phyloP scores from a whole-genome alignment of 2,888 invertebrate genomes.

The Xanthorhoe spadicearia region DNA sequence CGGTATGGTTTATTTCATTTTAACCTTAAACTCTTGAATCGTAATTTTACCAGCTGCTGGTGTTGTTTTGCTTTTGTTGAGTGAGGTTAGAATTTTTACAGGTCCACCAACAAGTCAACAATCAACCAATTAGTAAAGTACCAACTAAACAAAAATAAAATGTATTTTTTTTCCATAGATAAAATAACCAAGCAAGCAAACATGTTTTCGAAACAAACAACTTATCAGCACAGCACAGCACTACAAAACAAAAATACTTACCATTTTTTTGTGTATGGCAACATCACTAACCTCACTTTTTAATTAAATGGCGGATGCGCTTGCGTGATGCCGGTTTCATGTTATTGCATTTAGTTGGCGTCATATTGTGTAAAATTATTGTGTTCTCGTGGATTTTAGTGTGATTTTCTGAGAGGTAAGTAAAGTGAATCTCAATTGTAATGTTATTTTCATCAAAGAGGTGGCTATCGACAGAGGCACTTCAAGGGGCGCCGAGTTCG shows the following conservation, averaged over 20 bases:
- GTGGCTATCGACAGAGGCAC: constrained; percentile 26
- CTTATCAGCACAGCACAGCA: too few relatives aligned
- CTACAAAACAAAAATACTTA: too few relatives aligned
- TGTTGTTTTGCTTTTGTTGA: constrained; percentile 13
- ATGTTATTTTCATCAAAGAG: constrained; percentile 1
- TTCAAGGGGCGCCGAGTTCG: constrained; percentile 50
- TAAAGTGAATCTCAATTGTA: constrained; percentile 31
- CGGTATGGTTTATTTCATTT: not conserved
- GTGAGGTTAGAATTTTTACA: constrained; percentile 19
- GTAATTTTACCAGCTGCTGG: too few relatives aligned
- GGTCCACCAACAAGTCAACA: too few relatives aligned
- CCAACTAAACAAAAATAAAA: not conserved
- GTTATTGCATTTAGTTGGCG: constrained; percentile 77
- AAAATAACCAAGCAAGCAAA: not conserved
- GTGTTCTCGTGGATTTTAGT: constrained; percentile 62
- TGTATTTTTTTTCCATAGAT: not conserved
- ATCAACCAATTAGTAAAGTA: too few relatives aligned
- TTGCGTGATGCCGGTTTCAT: constrained; percentile 84
- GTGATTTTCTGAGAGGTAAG: constrained; percentile 59
- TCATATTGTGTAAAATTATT: constrained; percentile 64
- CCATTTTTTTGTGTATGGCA: constrained; percentile 48
- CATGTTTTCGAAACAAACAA: too few relatives aligned
- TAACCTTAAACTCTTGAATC: not conserved
- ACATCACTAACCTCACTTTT: constrained; percentile 65
- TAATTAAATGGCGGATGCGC: constrained; percentile 78